A percentile compares a stretch with the other conserved stretches of the same genome.
Evolutionary conservation across 2,888 invertebrate species (phyloP).

Genomic region (Apantesis nais): DNA sequence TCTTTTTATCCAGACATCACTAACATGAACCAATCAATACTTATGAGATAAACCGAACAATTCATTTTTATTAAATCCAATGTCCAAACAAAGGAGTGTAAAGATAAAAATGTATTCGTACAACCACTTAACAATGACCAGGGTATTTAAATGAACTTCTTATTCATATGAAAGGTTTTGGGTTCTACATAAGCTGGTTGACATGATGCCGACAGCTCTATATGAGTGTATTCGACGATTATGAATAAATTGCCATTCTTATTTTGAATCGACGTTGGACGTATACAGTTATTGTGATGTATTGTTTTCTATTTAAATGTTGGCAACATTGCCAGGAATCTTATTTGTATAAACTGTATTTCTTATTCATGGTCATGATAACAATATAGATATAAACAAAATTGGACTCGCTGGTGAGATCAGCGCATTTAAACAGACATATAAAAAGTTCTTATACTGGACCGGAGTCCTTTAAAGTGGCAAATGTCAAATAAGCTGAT

Average conservation of each 20-base stretch:
- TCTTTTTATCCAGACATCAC: neutral
- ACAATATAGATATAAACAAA: neutral
- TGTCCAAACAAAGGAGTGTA: constrained; percentile 32
- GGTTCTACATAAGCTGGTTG: constrained; percentile 5
- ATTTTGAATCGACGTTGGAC: neutral
- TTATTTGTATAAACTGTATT: neutral
- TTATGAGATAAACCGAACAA: constrained; percentile 12
- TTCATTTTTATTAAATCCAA: constrained; percentile 28
- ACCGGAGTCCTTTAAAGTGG: neutral
- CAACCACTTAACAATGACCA: constrained; percentile 21
- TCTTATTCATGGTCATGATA: neutral
- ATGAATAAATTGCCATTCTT: constrained; percentile 12
- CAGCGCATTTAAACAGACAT: neutral
- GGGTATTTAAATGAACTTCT: constrained; percentile 16
- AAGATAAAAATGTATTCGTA: constrained; percentile 39
- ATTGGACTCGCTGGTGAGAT: neutral
- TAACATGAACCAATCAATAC: neutral
- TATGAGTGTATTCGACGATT: constrained; percentile 8
- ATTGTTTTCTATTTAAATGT: neutral
- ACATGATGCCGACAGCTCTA: constrained; percentile 1
- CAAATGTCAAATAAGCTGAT: no score
- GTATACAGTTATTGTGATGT: neutral
- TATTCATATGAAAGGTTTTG: constrained; percentile 7
- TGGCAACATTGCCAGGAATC: neutral
- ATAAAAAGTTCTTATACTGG: neutral